Evolutionary conservation across 2,113 vertebrate genomes (phyloP).

Genomic region (Macrotus californicus): DNA sequence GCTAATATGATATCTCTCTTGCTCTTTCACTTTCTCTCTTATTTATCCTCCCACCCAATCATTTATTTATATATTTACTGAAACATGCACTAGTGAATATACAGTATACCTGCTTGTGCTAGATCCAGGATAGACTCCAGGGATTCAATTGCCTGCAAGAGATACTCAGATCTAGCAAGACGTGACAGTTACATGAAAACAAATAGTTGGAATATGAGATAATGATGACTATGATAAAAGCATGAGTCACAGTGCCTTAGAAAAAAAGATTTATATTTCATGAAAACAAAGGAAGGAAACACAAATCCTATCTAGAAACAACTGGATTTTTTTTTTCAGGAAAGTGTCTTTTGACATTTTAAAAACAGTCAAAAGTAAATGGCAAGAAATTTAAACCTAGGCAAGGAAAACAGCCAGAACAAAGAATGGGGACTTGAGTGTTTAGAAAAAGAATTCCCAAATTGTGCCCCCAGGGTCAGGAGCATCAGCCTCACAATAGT

Average conservation of each 20-base stretch:
- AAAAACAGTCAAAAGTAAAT: background rate
- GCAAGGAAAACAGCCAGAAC: background rate
- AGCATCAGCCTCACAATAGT: background rate
- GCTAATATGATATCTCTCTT: background rate
- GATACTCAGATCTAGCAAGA: background rate
- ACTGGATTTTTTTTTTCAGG: background rate
- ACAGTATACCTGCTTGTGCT: background rate
- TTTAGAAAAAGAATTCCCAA: background rate
- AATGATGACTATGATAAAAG: background rate
- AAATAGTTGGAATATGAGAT: background rate
- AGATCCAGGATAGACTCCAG: background rate
- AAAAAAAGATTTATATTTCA: background rate
- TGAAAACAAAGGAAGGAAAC: background rate
- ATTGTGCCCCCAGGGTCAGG: background rate
- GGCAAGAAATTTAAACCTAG: background rate
- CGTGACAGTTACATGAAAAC: background rate
- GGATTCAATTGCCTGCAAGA: background rate
- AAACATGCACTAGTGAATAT: background rate
- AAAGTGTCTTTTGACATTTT: background rate
- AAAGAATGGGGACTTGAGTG: background rate
- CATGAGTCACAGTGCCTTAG: background rate
- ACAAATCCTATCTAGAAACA: background rate
- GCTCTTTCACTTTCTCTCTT: background rate
- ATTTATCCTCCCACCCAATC: background rate
- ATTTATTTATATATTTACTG: background rate